Conservation (phyloP, 2,888 invertebrate genomes). For the Drosophila nr. medialis region DNA sequence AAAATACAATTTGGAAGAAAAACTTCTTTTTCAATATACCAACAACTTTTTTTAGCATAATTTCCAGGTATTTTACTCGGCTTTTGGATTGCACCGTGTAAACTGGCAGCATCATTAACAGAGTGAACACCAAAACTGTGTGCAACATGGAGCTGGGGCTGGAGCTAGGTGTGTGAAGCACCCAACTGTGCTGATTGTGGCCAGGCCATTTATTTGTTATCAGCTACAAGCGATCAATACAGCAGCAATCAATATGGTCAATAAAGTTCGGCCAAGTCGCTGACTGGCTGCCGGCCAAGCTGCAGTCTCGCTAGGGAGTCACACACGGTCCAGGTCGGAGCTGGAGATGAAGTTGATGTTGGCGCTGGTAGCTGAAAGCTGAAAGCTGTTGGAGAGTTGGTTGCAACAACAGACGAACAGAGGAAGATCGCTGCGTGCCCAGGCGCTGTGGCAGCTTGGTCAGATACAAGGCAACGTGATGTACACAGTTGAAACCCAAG, state of each 20-base stretch:
- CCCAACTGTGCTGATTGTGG: constrained; percentile 56
- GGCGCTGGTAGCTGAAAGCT: neutral
- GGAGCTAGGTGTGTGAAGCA: constrained; percentile 50
- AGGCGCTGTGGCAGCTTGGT: constrained; percentile 37
- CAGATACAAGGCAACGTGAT: constrained; percentile 73
- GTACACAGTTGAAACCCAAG: constrained; percentile 75
- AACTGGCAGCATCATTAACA: constrained; percentile 51
- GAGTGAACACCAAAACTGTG: constrained; percentile 31
- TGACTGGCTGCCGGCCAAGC: constrained; percentile 19
- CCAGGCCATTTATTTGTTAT: constrained; percentile 59
- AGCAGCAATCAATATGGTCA: constrained; percentile 80
- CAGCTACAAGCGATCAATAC: constrained; percentile 76
- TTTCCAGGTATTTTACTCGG: neutral
- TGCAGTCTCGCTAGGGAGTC: constrained; percentile 46
- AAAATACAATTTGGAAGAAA: neutral
- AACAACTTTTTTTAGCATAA: neutral
- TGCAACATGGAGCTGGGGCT: constrained; percentile 14
- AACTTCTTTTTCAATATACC: neutral
- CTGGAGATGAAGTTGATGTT: constrained; percentile 19
- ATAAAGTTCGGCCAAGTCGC: constrained; percentile 65
- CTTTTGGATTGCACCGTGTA: constrained; percentile 14
- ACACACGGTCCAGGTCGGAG: constrained; percentile 4
- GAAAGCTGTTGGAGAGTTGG: constrained; percentile 4
- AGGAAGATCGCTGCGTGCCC: constrained; percentile 43
- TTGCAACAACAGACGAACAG: constrained; percentile 9